Conservation (phyloP, 2,888 invertebrate genomes). For the Athetis lepigone region DNA sequence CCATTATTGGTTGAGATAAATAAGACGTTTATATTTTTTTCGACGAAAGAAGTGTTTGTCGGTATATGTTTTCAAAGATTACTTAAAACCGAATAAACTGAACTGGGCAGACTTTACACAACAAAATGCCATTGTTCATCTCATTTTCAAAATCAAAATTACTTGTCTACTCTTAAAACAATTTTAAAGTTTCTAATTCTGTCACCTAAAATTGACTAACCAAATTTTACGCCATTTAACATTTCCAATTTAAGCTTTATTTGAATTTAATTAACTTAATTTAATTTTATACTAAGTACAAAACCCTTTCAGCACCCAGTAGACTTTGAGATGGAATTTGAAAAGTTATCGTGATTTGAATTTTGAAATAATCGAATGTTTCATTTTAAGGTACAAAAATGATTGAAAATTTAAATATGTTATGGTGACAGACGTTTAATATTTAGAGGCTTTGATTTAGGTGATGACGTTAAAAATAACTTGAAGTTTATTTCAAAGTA, state of each 20-base stretch:
- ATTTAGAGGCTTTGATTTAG: too few species aligned
- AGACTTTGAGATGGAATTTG: background rate
- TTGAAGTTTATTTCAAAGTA: too few species aligned
- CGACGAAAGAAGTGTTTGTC: too few species aligned
- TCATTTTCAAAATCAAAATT: background rate
- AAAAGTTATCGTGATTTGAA: constrained; percentile 1
- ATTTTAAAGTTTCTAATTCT: constrained; percentile 6
- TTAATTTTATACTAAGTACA: constrained; percentile 9
- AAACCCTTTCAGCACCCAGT: background rate
- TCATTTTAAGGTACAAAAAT: background rate
- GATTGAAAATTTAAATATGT: too few species aligned
- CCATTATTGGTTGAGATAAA: too few species aligned
- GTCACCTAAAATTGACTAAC: constrained; percentile 10
- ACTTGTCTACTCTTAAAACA: background rate
- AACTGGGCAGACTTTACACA: too few species aligned
- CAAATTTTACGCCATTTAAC: constrained; percentile 14
- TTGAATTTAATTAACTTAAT: constrained; percentile 17
- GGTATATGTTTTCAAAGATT: too few species aligned
- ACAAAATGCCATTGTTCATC: too few species aligned
- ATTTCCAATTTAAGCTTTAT: constrained; percentile 4
- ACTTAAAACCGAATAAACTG: too few species aligned
- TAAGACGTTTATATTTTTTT: too few species aligned
- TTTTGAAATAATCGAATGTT: background rate
- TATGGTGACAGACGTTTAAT: too few species aligned
- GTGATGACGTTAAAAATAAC: too few species aligned